Evolutionary conservation across 2,888 invertebrate species (phyloP), one percentile per base, ranked within the genome.

Genomic region (Drosophila quinaria): DNA sequence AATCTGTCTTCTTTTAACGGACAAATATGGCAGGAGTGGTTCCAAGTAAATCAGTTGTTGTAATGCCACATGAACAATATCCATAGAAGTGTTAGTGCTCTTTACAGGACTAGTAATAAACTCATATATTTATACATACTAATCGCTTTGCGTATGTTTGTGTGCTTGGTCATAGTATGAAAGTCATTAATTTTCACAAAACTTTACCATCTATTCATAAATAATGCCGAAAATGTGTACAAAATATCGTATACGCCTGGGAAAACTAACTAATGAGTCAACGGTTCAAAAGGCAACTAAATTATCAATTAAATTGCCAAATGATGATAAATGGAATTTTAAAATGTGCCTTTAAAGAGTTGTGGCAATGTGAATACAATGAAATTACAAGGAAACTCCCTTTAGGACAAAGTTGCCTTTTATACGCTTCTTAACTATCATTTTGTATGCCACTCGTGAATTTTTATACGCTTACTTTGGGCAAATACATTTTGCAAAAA

Each of bases 281-380:
- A 60, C 19, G 11, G 51, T 52, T 59, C 41, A 35, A 41, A 39
- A 15, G 35, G 49, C 58, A 72, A 62, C 55, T 60, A 63, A 78
- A 61, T 49, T 22, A 67, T 68, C 61, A 70, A 74, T 64, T 66
- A 44, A 64, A 59, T 63, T 47, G 22, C 59, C 25, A 66, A 81
- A 82, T 74, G 55, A 77, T 80, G 80, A 77, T 77, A 63, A 65
- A 82, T 61, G 42, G 17, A 35, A 10, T 6, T 44, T 60, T 29
- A 44, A 44, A 44, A n/a, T 25, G 33, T 15, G 10, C 17, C 9
- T 42, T 52, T 44, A 54, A 61, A 52, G 42, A 25, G 35, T 25
- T 17, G 17, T 11, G 2, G 15, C 9, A 15, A 10, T 35, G 13
- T 50, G 9, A n/a, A 19, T 13, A 25, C 19, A 13, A 49, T 5